phyloP scores from a whole-genome alignment of 2,797 vertebrate species.

The Nannoperca australis region DNA sequence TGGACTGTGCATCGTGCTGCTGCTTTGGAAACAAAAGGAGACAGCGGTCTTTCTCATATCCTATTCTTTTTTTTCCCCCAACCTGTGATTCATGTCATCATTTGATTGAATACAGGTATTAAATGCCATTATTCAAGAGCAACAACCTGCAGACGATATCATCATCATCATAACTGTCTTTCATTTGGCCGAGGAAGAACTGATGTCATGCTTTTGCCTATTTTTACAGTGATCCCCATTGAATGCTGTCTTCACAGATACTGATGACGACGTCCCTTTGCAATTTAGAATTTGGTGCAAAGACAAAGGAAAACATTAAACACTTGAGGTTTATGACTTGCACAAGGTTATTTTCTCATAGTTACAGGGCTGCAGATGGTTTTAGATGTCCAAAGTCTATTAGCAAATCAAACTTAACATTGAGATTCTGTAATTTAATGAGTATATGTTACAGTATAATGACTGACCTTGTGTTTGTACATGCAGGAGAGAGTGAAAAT shows the following conservation, averaged over 20 bases:
- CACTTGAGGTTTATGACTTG: neutral
- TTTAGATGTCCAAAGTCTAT: slow-evolving; percentile 13
- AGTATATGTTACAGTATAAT: neutral
- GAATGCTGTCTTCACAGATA: slow-evolving; percentile 10
- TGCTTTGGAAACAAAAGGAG: slow-evolving; percentile 52
- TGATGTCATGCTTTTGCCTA: neutral
- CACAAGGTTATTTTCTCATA: slow-evolving; percentile 8
- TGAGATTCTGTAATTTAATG: slow-evolving; percentile 29
- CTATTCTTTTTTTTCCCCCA: neutral
- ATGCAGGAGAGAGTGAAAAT: neutral
- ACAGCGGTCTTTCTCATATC: slow-evolving; percentile 13
- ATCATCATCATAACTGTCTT: slow-evolving; percentile 4
- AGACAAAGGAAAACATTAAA: neutral
- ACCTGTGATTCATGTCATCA: slow-evolving; percentile 37
- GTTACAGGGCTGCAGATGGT: neutral
- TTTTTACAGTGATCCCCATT: neutral
- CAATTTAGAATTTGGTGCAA: neutral
- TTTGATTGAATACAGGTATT: slow-evolving; percentile 32
- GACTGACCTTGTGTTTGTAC: neutral
- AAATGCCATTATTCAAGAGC: slow-evolving; percentile 30
- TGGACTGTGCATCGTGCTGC: slow-evolving; percentile 41
- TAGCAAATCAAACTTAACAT: slow-evolving; percentile 24
- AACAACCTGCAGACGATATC: slow-evolving; percentile 19
- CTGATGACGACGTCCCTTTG: neutral
- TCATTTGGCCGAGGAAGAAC: slow-evolving; percentile 3